A percentile compares a stretch with the other conserved stretches of the same genome.
Evolutionary conservation across 2,888 invertebrate species (phyloP).

Genomic region (Sminthurinus aureus): DNA sequence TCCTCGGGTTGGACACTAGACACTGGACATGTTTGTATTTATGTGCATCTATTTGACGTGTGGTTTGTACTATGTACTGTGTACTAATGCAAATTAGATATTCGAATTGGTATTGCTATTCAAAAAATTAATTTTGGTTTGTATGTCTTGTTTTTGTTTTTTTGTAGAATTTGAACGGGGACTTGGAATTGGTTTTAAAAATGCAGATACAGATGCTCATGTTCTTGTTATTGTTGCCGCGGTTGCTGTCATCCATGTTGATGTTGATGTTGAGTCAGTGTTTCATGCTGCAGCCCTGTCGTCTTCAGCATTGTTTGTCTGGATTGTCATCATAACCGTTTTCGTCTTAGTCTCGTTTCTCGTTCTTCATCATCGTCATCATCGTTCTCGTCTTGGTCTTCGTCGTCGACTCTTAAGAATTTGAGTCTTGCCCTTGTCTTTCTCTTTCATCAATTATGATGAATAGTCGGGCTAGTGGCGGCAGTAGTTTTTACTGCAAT

Average conservation of each 20-base stretch:
- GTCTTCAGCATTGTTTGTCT: constrained; percentile 32
- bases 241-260: too few species aligned
- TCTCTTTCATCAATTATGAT: constrained; percentile 32
- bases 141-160: constrained; percentile 12
- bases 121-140: constrained; percentile 23
- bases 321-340: constrained; percentile 24
- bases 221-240: constrained; percentile 25
- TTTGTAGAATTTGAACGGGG: neutral
- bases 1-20: neutral
- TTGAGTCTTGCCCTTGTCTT: constrained; percentile 8
- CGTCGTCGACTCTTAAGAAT: neutral
- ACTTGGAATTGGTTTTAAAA: constrained; percentile 11
- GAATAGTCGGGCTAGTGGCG: constrained; percentile 27
- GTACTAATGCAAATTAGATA: neutral
- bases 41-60: neutral
- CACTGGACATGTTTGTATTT: neutral
- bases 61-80: neutral
- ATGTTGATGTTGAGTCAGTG: too few species aligned
- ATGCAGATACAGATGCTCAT: constrained; percentile 23
- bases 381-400: neutral
- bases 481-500: neutral
- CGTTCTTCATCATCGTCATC: neutral
- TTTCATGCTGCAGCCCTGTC: constrained; percentile 1
- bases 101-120: neutral
- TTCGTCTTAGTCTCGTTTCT: neutral